Evolutionary conservation across 2,888 invertebrate genomes (phyloP).

Genomic region (Pollenia labialis): DNA sequence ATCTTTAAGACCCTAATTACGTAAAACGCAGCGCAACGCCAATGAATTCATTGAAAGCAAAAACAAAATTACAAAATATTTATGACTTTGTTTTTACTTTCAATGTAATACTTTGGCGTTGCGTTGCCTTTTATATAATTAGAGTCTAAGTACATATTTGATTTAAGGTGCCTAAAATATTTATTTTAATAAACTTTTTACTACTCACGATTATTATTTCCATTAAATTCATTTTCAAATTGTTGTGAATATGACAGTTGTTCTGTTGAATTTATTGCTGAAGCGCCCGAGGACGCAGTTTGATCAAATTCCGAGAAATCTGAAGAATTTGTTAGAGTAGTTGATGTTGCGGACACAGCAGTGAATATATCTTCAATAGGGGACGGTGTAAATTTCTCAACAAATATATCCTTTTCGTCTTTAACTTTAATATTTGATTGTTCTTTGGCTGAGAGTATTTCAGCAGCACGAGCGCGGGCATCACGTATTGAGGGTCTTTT

Average conservation of each 20-base stretch:
- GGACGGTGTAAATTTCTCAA: conserved; percentile 78
- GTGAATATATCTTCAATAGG: conserved; percentile 79
- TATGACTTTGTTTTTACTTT: no score
- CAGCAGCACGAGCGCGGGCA: conserved; percentile 71
- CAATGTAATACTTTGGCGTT: no score
- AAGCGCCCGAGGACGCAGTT: conserved; percentile 30
- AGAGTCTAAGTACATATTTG: no score
- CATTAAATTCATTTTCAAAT: conserved; percentile 77
- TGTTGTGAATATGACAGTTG: conserved; percentile 42
- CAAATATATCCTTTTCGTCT: conserved; percentile 81
- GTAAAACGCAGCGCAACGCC: no score
- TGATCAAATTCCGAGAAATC: conserved; percentile 53
- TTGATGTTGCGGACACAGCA: conserved; percentile 47
- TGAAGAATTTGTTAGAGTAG: conserved; percentile 31
- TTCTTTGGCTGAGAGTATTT: conserved; percentile 80
- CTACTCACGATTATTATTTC: conserved; percentile 78
- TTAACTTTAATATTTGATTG: conserved; percentile 77
- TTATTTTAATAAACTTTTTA: conserved; percentile 18
- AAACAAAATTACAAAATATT: no score
- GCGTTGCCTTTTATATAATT: no score
- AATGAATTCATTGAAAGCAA: no score
- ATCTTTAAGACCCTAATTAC: no score
- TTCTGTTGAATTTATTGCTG: conserved; percentile 14
- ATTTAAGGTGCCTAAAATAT: background rate
- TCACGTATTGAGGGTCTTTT: conserved; percentile 75